These are phyloP conservation scores for Danio rerio DNA, from an alignment of 2,113 vertebrate genomes.

Conservation along the genomic window GRCz12tu NC_133198.1:26679501-26680000, in stretches of 20 bases:
- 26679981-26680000: constrained; percentile 56
- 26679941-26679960: constrained; percentile 61
- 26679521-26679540: not conserved
- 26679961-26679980: constrained; percentile 64
- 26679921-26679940: constrained; percentile 64
- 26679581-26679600: not conserved
- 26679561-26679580: not conserved
- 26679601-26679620: not conserved
- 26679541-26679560: not conserved
- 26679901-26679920: constrained; percentile 67
- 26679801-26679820: constrained; percentile 62
- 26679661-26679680: not conserved
- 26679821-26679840: constrained; percentile 59
- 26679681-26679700: constrained; percentile 3
- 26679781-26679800: constrained; percentile 65
- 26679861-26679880: constrained; percentile 65
- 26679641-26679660: not conserved
- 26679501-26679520: not conserved
- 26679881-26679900: constrained; percentile 59
- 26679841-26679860: constrained; percentile 59
- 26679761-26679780: constrained; percentile 43
- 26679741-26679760: constrained; percentile 42
- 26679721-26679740: constrained; percentile 50
- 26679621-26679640: not conserved
- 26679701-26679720: not conserved